Conservation (phyloP, 2,797 vertebrate species). For the Epinephelus malabaricus region DNA sequence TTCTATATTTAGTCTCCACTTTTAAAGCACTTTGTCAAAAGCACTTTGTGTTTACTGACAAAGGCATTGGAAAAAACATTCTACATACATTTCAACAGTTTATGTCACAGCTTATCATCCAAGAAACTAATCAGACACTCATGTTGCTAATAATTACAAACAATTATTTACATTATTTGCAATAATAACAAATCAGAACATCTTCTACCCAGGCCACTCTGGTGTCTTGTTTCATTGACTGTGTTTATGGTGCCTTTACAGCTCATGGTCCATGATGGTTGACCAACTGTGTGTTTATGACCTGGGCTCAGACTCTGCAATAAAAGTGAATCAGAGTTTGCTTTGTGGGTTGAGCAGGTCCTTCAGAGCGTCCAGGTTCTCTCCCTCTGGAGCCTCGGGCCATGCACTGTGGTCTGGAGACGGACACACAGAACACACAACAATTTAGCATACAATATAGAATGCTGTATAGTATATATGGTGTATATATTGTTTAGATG, state of each 20-base stretch:
- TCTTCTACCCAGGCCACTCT: background rate
- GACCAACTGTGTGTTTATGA: background rate
- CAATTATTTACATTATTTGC: slow-evolving; percentile 29
- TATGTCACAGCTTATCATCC: background rate
- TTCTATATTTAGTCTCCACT: background rate
- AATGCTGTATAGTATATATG: too few relatives aligned
- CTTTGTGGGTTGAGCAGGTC: slow-evolving; percentile 82
- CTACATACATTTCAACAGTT: slow-evolving; percentile 14
- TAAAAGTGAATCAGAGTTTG: slow-evolving; percentile 75
- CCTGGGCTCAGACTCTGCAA: background rate
- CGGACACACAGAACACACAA: slow-evolving; percentile 22
- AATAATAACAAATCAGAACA: slow-evolving; percentile 13
- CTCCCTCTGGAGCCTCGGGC: slow-evolving; percentile 88
- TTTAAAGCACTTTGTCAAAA: background rate
- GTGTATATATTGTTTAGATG: too few relatives aligned
- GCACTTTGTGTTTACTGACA: background rate
- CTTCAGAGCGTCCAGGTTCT: slow-evolving; percentile 84
- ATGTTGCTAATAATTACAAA: slow-evolving; percentile 26
- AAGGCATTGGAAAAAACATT: slow-evolving; percentile 4
- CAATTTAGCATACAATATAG: background rate
- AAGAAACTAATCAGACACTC: background rate
- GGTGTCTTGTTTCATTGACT: background rate
- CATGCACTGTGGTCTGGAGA: slow-evolving; percentile 92
- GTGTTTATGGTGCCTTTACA: background rate
- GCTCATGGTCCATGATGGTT: background rate